Evolutionary conservation across 92 coral and sea anemone genomes (phyloP).

Genomic region (Paramuricea clavata): DNA sequence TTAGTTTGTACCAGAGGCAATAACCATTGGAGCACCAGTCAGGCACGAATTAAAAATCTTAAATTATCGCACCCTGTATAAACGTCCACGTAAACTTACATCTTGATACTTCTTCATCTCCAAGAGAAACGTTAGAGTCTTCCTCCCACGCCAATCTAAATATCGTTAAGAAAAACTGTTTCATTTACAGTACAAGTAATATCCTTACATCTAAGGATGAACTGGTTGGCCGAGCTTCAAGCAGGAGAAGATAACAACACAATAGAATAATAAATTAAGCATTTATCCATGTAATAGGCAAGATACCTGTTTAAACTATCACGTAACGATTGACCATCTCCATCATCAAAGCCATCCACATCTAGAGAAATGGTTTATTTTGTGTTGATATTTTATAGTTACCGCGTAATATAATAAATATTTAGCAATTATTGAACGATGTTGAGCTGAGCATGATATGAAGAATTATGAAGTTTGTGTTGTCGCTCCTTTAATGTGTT

Average conservation of each 20-base stretch:
- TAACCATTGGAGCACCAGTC: too few relatives aligned
- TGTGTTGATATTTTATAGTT: background rate
- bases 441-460: too few relatives aligned
- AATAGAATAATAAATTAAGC: background rate
- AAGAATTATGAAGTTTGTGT: too few relatives aligned
- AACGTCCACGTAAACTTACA: conserved; percentile 76
- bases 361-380: conserved; percentile 64
- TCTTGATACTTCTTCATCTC: conserved; percentile 92
- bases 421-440: too few relatives aligned
- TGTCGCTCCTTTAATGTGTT: too few relatives aligned
- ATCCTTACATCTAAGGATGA: background rate
- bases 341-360: conserved; percentile 98
- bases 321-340: conserved; percentile 96
- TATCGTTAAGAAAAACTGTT: background rate
- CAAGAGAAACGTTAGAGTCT: conserved; percentile 96
- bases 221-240: too few relatives aligned
- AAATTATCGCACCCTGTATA: too few relatives aligned
- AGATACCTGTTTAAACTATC: conserved; percentile 95
- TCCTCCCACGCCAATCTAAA: conserved; percentile 96
- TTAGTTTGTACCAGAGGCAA: too few relatives aligned
- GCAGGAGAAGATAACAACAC: background rate
- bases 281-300: background rate
- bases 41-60: too few relatives aligned
- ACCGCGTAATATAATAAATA: background rate
- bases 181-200: background rate